Evolutionary conservation across 2,797 vertebrate genomes (phyloP).

Genomic region (Phrynocephalus forsythii): DNA sequence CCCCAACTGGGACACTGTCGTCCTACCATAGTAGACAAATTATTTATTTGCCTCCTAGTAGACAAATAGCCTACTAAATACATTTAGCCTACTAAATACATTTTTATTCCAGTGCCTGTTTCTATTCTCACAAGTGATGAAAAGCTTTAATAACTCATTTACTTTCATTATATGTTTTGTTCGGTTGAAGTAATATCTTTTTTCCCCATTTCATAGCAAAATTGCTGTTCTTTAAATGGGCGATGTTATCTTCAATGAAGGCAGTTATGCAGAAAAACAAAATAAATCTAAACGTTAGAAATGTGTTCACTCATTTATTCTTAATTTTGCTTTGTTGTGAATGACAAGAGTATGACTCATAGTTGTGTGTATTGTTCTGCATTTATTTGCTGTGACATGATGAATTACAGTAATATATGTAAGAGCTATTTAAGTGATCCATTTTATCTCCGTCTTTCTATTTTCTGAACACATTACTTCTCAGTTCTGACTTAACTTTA

Average conservation of each 20-base stretch:
- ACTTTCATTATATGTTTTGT: neutral
- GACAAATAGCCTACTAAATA: neutral
- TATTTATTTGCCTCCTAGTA: no score
- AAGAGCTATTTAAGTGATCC: neutral
- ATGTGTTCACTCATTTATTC: slow-evolving; percentile 13
- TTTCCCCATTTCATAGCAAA: neutral
- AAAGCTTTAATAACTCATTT: slow-evolving; percentile 1
- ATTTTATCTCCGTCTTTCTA: neutral
- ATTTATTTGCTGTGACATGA: slow-evolving; percentile 5
- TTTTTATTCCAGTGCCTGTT: neutral
- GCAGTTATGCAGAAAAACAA: neutral
- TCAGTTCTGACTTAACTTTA: slow-evolving; percentile 10
- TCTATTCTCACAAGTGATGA: neutral
- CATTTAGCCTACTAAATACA: neutral
- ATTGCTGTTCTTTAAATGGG: slow-evolving; percentile 5
- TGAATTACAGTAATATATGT: slow-evolving; percentile 27
- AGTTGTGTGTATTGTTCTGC: neutral
- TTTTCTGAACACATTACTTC: slow-evolving; percentile 9
- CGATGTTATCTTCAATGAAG: slow-evolving; percentile 1
- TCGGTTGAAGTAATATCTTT: neutral
- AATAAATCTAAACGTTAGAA: slow-evolving; percentile 23
- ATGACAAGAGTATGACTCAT: slow-evolving; percentile 31
- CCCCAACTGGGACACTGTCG: no score
- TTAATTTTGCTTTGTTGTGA: slow-evolving; percentile 18
- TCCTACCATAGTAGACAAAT: neutral